These are phyloP conservation scores for Benthochromis sp. DNA, from an alignment of 2,113 vertebrate genomes.

Conservation along the genomic window DNA sequence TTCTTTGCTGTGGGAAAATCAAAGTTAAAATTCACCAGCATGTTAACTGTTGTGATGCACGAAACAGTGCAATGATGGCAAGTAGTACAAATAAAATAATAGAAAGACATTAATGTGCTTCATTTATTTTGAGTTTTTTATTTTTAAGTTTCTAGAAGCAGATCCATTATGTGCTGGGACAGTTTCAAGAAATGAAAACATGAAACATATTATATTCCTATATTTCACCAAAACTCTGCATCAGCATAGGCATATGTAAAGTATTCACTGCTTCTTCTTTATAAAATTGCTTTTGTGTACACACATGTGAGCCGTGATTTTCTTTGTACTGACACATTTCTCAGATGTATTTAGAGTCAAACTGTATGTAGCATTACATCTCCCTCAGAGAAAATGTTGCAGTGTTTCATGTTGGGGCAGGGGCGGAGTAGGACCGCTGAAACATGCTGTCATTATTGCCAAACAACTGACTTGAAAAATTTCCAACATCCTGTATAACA, in stretches of 20 bases:
- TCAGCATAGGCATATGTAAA: background rate
- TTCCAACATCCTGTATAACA: background rate
- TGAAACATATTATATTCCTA: fast-evolving
- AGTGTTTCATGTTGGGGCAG: background rate
- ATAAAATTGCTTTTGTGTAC: background rate
- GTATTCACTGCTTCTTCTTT: background rate
- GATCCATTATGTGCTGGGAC: background rate
- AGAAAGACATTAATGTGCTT: background rate
- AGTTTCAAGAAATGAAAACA: background rate
- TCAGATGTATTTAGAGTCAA: background rate
- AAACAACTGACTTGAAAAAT: background rate
- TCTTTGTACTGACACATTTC: background rate
- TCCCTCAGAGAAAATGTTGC: fast-evolving
- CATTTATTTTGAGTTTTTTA: background rate
- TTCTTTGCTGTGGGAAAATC: background rate
- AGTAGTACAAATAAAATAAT: background rate
- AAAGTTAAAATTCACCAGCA: background rate
- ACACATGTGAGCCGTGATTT: background rate
- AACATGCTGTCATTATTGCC: background rate
- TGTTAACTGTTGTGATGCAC: fast-evolving
- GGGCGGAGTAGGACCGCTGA: background rate
- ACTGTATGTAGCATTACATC: background rate
- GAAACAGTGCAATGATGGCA: background rate
- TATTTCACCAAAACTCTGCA: background rate
- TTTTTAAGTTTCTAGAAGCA: background rate